Evolutionary conservation across 1,140 invertebrate genomes (phyloP).

Genomic region (Camponotus vicinus): DNA sequence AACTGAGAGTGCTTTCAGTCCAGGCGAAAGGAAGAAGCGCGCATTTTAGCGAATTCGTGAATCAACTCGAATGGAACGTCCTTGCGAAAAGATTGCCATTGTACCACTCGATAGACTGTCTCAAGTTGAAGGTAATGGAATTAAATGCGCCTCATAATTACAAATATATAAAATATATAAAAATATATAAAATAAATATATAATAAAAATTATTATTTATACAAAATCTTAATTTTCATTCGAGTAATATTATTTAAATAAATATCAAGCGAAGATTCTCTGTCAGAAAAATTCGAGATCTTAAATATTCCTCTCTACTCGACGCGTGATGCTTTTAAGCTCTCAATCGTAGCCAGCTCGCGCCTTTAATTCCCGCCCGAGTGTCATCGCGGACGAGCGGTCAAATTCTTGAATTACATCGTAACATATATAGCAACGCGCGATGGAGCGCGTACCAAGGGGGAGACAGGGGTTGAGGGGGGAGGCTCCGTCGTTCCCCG

Average conservation of each 20-base stretch:
- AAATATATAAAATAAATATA: background rate
- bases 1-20: background rate
- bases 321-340: background rate
- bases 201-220: background rate
- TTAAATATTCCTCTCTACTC: slow-evolving; percentile 4
- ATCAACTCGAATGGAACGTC: slow-evolving; percentile 47
- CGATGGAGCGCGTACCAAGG: slow-evolving; percentile 68
- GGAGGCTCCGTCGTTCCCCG: slow-evolving; percentile 40
- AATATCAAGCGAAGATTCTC: background rate
- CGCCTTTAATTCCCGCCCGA: slow-evolving; percentile 53
- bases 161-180: background rate
- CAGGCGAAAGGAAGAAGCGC: slow-evolving; percentile 20
- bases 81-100: background rate
- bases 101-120: background rate
- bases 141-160: background rate
- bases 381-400: slow-evolving; percentile 76
- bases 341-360: slow-evolving; percentile 31
- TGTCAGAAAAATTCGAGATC: background rate
- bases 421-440: slow-evolving; percentile 83
- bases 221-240: background rate
- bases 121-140: background rate
- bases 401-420: slow-evolving; percentile 85
- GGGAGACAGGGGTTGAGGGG: slow-evolving; percentile 9
- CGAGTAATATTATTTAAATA: background rate
- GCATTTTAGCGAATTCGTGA: slow-evolving; percentile 36